Base-by-base conservation (phyloP, 1,140 invertebrate genomes). In the Dolichoris vasculosae region DNA sequence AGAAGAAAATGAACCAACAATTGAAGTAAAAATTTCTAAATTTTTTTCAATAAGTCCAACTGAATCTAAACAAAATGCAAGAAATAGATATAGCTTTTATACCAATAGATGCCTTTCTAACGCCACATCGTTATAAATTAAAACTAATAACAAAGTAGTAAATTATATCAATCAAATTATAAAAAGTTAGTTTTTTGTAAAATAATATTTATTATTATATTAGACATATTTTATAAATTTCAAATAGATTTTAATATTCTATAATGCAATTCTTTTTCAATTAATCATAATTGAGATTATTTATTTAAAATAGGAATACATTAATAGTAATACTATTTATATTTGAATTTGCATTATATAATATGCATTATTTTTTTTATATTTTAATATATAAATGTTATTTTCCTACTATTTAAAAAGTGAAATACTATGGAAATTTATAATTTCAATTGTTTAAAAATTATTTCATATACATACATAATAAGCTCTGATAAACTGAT, bases 81-180 rank as follows among this genome's bases (percentile, higher is more conserved):
- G 6, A 87, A 76, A 30, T 89, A 90, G 48, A 90, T 91, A 93
- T 51, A 69, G 76, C 0, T 93, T 92, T 69, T 93, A 93, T 69
- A 87, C 86, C 0, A 88, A 92, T n/a, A 86, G 90, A 51, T 90
- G 87, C 81, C 87, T 93, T n/a, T 88, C 87, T 15, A 92, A 86
- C 46, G 82, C 89, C n/a, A 80, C 78, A 43, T 83, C 83, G 7
- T 88, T 93, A 71, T 93, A 86, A 91, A 76, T 63, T 55, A 55
- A 78, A 59, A 43, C 75, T 23, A 17, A 17, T n/a, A 75, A 63
- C 26, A 46, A 71, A 35, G 26, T 17, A 71, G 26, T 51, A 51
- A 20, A 82, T 32, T 69, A 38, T 46, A 35, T 46, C 23, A 51
- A 69, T 35, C 3, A 32, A 51, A 35, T 51, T 71, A 73, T n/a